Evolutionary conservation across 2,888 invertebrate genomes (phyloP), one percentile per base, ranked within the genome.

Genomic region (Himalopsyche tibetana): DNA sequence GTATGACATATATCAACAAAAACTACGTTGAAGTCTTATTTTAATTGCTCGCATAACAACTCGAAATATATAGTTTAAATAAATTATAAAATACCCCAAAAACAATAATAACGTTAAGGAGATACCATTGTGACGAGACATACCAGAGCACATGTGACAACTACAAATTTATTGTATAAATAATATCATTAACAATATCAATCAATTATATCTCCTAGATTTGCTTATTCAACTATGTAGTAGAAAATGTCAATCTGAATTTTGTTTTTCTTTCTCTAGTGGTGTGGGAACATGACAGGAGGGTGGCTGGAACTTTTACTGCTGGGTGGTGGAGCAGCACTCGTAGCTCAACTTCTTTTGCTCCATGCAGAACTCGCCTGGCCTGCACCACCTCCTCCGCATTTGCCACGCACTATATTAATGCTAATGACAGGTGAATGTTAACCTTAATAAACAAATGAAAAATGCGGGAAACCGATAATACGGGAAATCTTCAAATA

Each of bases 281-380:
- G 84, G 86, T 91, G 91, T 0, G 93, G 95, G 2, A 95, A 96
- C 17, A 92, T 96, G 85, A 94, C 95, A 63, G 95, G 96, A 90
- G 94, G 95, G 82, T 96, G 96, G 94, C 93, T 95, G 6, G 94
- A 95, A 90, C 92, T 93, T 82, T 93, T 95, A 92, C 91, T 96
- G 90, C 93, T 96, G 90, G 92, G 95, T 17, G 95, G 95, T 0
- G 94, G 95, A 91, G 96, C 96, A 9, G 95, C 96, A 38, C 94
- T 96, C 88, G 94, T 96, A 87, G 96, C 96, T 69, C 95, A 95
- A 90, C 94, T 96, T 56, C 92, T 96, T 83, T 93, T 96, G 87
- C 93, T 96, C 88, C 96, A 96, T 89, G 95, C 96, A 0, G 96
- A 96, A 90, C 91, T 96, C 81, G 95, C 95, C 3, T 92, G 92